These are phyloP conservation scores for Pristionchus maxplancki DNA, from an alignment of 2,888 invertebrate genomes.

Conservation along the genomic window DNA sequence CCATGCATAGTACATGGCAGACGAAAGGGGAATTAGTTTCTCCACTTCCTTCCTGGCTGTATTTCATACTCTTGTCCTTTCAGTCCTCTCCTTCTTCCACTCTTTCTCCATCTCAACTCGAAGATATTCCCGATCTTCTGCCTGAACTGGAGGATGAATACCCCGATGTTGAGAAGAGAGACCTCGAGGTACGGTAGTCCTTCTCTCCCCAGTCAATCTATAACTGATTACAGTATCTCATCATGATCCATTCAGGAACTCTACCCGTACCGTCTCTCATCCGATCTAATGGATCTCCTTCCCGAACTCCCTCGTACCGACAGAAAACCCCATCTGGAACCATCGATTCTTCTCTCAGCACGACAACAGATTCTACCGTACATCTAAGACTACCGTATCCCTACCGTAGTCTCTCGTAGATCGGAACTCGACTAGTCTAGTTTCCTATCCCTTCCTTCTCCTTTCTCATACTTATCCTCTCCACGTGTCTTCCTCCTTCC, in stretches of 20 bases:
- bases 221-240: conserved; percentile 7
- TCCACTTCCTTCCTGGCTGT: not conserved
- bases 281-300: conserved; percentile 38
- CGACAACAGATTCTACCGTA: conserved; percentile 50
- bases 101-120: not conserved
- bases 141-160: conserved; percentile 28
- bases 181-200: conserved; percentile 24
- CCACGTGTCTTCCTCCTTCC: not conserved
- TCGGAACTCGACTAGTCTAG: not conserved
- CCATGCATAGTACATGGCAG: not conserved
- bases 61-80: conserved; percentile 12
- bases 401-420: conserved; percentile 17
- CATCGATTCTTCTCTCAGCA: conserved; percentile 22
- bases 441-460: not conserved
- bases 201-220: not conserved
- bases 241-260: conserved; percentile 23
- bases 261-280: not conserved
- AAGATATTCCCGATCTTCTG: conserved; percentile 20
- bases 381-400: conserved; percentile 9
- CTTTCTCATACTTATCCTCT: not conserved
- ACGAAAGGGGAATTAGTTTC: not conserved
- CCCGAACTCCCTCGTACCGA: conserved; percentile 51
- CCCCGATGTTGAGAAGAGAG: conserved; percentile 21
- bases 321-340: conserved; percentile 45
- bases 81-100: conserved; percentile 2